These are phyloP conservation scores for Aphelenchoides avenae DNA, from an alignment of 1,140 invertebrate genomes.

Conservation along the genomic window DNA sequence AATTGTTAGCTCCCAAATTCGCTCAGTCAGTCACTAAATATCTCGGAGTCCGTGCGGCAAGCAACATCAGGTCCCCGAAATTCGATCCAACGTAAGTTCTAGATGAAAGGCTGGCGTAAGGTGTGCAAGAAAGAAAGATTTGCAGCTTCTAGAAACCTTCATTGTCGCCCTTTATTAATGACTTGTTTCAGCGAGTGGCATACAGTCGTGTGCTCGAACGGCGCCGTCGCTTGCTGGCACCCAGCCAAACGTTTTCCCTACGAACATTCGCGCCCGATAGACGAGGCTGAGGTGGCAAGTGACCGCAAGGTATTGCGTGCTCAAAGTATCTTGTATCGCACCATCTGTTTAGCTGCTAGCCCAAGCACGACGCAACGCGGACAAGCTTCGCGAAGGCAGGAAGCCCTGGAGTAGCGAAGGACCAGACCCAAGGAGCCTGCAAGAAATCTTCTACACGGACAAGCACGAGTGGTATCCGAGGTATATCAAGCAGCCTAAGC, in stretches of 20 bases:
- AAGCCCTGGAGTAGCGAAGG: constrained; percentile 3
- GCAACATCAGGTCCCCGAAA: too few relatives aligned
- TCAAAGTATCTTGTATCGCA: neutral
- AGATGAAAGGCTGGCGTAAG: too few relatives aligned
- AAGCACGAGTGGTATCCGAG: constrained; percentile 31
- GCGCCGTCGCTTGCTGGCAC: constrained; percentile 78
- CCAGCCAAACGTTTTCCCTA: constrained; percentile 76
- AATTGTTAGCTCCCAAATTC: too few relatives aligned
- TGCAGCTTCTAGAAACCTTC: too few relatives aligned
- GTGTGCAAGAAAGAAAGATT: too few relatives aligned
- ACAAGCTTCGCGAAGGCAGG: neutral
- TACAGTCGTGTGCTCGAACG: constrained; percentile 20
- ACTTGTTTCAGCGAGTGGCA: constrained; percentile 23
- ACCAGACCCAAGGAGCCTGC: constrained; percentile 15
- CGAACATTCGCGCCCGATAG: constrained; percentile 72
- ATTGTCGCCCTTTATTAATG: constrained; percentile 6
- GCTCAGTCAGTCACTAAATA: too few relatives aligned
- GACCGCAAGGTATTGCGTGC: constrained; percentile 15
- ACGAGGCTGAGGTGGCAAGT: constrained; percentile 19
- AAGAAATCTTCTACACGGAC: constrained; percentile 29
- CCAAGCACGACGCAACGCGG: neutral
- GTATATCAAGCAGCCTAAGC: constrained; percentile 15
- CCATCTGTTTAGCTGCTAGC: neutral
- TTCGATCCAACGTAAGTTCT: too few relatives aligned
- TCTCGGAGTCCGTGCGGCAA: too few relatives aligned